Evolutionary conservation across 1,140 invertebrate species (phyloP), one percentile per base, ranked within the genome.

Genomic region (Saccostrea glomerata): DNA sequence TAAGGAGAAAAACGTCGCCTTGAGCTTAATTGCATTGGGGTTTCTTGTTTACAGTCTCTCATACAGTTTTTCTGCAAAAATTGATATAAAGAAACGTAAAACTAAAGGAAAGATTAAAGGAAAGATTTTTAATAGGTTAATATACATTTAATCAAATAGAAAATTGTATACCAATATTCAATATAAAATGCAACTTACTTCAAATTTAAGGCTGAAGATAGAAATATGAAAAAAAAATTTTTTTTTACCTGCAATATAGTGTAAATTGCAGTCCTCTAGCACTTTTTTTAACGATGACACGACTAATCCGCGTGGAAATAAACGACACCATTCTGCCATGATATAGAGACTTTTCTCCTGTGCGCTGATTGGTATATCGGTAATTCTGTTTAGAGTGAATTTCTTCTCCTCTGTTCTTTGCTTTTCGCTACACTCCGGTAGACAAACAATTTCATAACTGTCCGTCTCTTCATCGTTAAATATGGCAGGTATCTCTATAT

Each of bases 181-280:
- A 15, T 13, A 11, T 2, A 13, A 58, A 11, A 9, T 58, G 56
- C 15, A 15, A 4, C 13, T 13, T 63, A 63, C 15, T 63, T 63
- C 17, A 63, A 15, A 20, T 60, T 60, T 20, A 17, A 20, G 17
- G 15, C 15, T 63, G 17, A 63, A 63, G 17, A 63, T 63, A 20
- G 58, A 20, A 17, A 17, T 7, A n/a, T 47, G 47, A 47, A 9
- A 47, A 6, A 47, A 7, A 6, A 20, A 20, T 2, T 5, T 63
- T n/a, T 63, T 63, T 63, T 30, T 77, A 77, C 70, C 70, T 77
- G 70, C 70, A 77, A 77, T 77, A 13, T 30, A 77, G 70, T 77
- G 70, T 30, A 77, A 30, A 77, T 77, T 77, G 11, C 70, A 77
- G 30, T 77, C 70, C 15, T 77, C 70, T 30, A 77, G 13, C 1